Evolutionary conservation across 2,888 invertebrate species (phyloP).

Genomic region (Spilarctia lutea): DNA sequence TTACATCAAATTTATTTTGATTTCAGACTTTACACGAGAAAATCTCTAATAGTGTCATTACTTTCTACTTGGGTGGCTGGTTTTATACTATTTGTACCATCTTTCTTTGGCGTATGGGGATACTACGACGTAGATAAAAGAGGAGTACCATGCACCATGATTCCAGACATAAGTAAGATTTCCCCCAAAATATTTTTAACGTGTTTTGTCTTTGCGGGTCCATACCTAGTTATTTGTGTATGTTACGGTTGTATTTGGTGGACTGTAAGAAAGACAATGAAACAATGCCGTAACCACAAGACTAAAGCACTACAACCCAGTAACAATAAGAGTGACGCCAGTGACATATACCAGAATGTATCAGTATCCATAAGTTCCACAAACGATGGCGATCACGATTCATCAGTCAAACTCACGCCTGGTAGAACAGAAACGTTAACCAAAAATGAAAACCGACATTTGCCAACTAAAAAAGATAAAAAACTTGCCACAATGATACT

Average conservation of each 20-base stretch:
- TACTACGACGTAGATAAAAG: constrained; percentile 90
- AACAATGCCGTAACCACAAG: constrained; percentile 79
- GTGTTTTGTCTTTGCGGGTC: constrained; percentile 92
- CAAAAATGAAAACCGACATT: constrained; percentile 77
- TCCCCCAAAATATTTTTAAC: constrained; percentile 93
- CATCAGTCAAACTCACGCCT: constrained; percentile 9
- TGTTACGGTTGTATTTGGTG: constrained; percentile 94
- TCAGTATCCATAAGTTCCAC: constrained; percentile 10
- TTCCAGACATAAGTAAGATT: constrained; percentile 88
- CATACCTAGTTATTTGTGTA: constrained; percentile 92
- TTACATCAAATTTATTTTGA: constrained; percentile 28
- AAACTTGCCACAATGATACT: constrained; percentile 94
- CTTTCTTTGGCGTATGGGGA: constrained; percentile 92
- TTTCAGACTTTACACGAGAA: constrained; percentile 89
- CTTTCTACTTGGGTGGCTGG: constrained; percentile 90
- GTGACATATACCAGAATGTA: background rate
- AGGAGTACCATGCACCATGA: constrained; percentile 93
- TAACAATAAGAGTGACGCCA: constrained; percentile 20
- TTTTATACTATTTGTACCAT: constrained; percentile 89
- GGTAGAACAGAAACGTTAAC: constrained; percentile 53
- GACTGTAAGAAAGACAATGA: constrained; percentile 90
- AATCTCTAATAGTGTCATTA: constrained; percentile 90
- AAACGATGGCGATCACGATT: constrained; percentile 8
- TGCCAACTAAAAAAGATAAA: constrained; percentile 91
- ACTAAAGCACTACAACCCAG: constrained; percentile 52